Evolutionary conservation across 1,140 invertebrate genomes (phyloP).

Genomic region (Drosophila equinoxialis): DNA sequence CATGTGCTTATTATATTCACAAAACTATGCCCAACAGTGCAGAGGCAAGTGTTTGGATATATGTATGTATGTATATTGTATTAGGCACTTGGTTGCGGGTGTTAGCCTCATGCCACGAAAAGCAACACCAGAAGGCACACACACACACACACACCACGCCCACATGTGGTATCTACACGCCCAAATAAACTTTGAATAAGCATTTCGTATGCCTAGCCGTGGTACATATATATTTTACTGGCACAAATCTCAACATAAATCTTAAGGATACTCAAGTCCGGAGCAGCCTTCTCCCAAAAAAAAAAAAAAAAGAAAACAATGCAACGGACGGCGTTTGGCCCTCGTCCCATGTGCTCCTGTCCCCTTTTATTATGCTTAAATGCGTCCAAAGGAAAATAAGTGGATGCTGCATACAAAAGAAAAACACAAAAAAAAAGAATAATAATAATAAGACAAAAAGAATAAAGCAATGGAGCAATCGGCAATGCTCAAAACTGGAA

Average conservation of each 20-base stretch:
- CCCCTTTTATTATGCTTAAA: slow-evolving; percentile 48
- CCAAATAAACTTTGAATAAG: slow-evolving; percentile 80
- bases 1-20: slow-evolving; percentile 17
- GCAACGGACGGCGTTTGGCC: neutral
- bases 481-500: neutral
- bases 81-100: slow-evolving; percentile 45
- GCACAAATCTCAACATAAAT: slow-evolving; percentile 76
- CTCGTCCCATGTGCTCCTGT: neutral
- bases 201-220: slow-evolving; percentile 59
- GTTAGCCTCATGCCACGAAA: slow-evolving; percentile 33
- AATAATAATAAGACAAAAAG: slow-evolving; percentile 27
- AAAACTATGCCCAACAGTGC: slow-evolving; percentile 52
- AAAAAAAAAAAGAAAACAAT: slow-evolving; percentile 7
- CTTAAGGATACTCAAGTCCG: slow-evolving; percentile 53
- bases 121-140: neutral
- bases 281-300: neutral
- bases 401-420: slow-evolving; percentile 44
- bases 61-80: slow-evolving; percentile 18
- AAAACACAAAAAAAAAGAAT: neutral
- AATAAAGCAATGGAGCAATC: slow-evolving; percentile 51
- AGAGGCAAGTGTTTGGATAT: slow-evolving; percentile 39
- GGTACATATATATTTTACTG: slow-evolving; percentile 48
- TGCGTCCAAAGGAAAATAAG: slow-evolving; percentile 51
- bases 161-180: slow-evolving; percentile 40
- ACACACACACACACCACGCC: slow-evolving; percentile 21